These are phyloP conservation scores for Xenops minutus DNA, from an alignment of 2,797 vertebrate genomes.

Conservation along the genomic window DNA sequence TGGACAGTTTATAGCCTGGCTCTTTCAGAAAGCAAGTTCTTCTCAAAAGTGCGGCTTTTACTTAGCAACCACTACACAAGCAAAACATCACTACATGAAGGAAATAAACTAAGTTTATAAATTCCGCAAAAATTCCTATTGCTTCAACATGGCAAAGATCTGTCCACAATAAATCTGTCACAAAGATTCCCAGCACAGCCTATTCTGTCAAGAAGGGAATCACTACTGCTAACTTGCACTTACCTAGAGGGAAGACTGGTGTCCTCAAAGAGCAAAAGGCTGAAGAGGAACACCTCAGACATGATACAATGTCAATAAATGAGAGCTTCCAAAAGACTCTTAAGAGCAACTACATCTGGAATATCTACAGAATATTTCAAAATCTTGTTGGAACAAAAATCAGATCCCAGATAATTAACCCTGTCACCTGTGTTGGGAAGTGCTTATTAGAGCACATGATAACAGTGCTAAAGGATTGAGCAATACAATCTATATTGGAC, in stretches of 20 bases:
- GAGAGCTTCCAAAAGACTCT: neutral
- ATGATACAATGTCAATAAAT: fast-evolving
- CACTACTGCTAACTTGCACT: neutral
- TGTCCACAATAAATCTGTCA: neutral
- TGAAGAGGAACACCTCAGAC: neutral
- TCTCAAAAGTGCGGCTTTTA: neutral
- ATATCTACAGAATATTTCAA: neutral
- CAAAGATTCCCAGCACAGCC: neutral
- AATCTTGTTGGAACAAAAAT: neutral
- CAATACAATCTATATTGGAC: neutral
- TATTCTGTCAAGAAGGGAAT: neutral
- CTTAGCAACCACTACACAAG: neutral
- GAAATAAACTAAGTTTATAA: neutral
- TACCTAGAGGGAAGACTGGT: neutral
- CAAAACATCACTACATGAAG: neutral
- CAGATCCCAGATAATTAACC: neutral
- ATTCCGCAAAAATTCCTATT: neutral
- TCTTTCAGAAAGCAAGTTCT: neutral
- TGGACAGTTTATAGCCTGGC: neutral
- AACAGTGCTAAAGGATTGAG: neutral
- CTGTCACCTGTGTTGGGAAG: neutral
- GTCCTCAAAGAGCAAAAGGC: neutral
- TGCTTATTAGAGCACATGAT: neutral
- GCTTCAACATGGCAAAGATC: neutral
- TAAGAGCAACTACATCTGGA: neutral